Evolutionary conservation across 2,797 vertebrate species (phyloP), one percentile per base, ranked within the genome.

Genomic region (Loris lydekkerianus): DNA sequence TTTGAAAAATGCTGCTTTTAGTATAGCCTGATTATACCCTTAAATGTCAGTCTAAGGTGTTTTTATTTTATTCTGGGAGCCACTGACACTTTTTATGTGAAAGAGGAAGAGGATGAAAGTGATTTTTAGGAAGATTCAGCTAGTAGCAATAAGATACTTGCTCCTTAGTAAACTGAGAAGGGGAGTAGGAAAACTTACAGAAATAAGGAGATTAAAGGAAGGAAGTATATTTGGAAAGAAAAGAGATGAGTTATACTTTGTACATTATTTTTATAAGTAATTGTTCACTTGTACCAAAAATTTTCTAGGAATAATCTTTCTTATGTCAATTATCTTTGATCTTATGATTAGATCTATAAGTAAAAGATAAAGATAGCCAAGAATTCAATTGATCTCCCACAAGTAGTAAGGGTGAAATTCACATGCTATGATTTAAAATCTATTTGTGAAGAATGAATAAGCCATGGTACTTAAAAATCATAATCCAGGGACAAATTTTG

Each of bases 11-110:
- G 56, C 29, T 78, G 43, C 89, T 83, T 1, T 92, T 67, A 46
- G 46, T 72, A 49, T 21, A 29, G 56, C 58, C 58, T 69, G 61
- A 70, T 82, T 37, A 31, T 70, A 70, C 37, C 63, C 46, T 78
- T 29, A n/a, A 53, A 40, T 80, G 29, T 34, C 53, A 86, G 80
- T 53, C n/a, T 27, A 75, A 61, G 23, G 31, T 69, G 25, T 70
- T 93, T 72, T 90, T 46, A 49, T 86, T 93, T 95, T 73, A 81
- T 88, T 87, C 23, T 69, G 80, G 82, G 65, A 96, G 43, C 69
- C 63, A 63, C 2, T 81, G 69, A 61, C 61, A 92, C 6, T 15
- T 89, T 65, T 92, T 76, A 89, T 76, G 20, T 69, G 37, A 67
- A 75, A 53, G 25, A 86, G 60, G 29, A 83, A 69, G 60, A 86